phyloP scores from a whole-genome alignment of 2,888 invertebrate genomes.

The Drosophila recens region DNA sequence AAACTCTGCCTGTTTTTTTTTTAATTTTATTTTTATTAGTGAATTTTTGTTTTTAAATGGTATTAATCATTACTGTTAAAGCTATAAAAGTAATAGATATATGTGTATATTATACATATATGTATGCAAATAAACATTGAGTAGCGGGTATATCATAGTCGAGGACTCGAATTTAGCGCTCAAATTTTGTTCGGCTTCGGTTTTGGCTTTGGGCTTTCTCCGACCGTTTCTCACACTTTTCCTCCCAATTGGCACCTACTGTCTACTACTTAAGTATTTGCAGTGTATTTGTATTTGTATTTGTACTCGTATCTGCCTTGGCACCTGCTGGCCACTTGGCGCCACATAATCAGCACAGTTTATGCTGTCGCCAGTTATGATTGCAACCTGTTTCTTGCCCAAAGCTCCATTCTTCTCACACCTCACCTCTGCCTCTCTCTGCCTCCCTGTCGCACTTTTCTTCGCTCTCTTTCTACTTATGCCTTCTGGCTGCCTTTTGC shows the following conservation, averaged over 20 bases:
- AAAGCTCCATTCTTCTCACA: background rate
- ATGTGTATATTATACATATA: too few relatives aligned
- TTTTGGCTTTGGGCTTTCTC: conserved; percentile 7
- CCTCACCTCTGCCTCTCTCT: background rate
- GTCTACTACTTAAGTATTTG: conserved; percentile 16
- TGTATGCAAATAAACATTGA: too few relatives aligned
- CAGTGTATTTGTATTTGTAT: conserved; percentile 13
- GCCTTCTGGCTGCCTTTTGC: conserved; percentile 45
- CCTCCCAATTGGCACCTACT: background rate
- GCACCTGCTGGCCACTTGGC: conserved; percentile 51
- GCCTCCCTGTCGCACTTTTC: background rate
- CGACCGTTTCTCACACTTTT: background rate
- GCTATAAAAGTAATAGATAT: too few relatives aligned
- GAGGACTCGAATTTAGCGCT: background rate
- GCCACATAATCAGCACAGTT: conserved; percentile 69
- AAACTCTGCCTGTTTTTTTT: too few relatives aligned
- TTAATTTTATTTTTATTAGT: too few relatives aligned
- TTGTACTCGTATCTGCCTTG: conserved; percentile 4
- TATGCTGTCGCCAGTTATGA: conserved; percentile 65
- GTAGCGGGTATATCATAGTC: background rate
- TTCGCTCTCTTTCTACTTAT: background rate
- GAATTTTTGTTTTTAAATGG: too few relatives aligned
- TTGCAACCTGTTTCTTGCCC: conserved; percentile 15
- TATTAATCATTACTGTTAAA: too few relatives aligned
- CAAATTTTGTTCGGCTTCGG: background rate